Evolutionary conservation across 2,797 vertebrate species (phyloP), one percentile per base, ranked within the genome.

Genomic region (Syndactyla subalaris): DNA sequence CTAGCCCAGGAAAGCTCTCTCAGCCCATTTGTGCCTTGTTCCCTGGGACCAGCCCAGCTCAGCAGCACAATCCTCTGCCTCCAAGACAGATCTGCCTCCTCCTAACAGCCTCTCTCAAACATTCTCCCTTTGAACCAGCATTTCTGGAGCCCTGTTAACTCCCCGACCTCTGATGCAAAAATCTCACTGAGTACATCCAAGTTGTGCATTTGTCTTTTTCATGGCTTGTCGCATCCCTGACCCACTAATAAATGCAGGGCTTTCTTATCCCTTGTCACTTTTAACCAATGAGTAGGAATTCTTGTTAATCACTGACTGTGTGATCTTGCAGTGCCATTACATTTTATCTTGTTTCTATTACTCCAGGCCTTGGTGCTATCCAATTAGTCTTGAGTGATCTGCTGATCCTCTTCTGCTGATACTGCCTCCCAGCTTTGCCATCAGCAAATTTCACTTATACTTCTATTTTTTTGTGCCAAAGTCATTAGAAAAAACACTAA

Each of bases 351-450:
- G 36, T 94, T 96, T 94, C 94, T 96, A 75, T 94, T 96, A 91
- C 92, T 96, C 75, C 86, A 85, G 93, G 86, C 95, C 78, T 87
- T 86, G 61, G 84, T 8, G 0, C 74, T 95, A 96, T 95, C 95
- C 94, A 97, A 97, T 97, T 97, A 97, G 94, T 91, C 74, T 74
- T 74, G 93, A 95, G 88, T 97, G 96, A 97, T 97, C 93, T 95
- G 85, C 93, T 88, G 92, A 95, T 97, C 76, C 85, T 95, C 39
- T 57, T 88, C 46, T 76, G 59, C 88, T 90, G 86, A 93, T 86
- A 55, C 70, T 76, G 78, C 80, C 93, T 94, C 90, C 81, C 92
- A 95, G 94, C 88, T 91, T 85, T 36, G 80, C 92, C 93, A 82
- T 73, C 88, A 93, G 93, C 85, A 89, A 93, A 86, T 90, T 95